Evolutionary conservation across 2,888 invertebrate species (phyloP).

Genomic region (Melipona beecheii): DNA sequence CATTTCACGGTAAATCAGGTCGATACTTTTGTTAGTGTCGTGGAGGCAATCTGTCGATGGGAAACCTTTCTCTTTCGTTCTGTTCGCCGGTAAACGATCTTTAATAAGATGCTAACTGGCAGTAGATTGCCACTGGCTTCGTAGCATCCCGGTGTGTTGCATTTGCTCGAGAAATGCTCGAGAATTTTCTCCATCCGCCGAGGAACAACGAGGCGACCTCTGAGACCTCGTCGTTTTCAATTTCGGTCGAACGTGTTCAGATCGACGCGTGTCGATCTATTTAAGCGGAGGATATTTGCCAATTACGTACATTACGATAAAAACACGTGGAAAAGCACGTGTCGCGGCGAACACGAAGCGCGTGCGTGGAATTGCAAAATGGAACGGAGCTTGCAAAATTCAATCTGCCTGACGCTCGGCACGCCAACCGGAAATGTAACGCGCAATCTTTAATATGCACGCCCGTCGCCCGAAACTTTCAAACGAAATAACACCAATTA

Average conservation of each 20-base stretch:
- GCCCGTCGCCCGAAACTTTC: conserved; percentile 10
- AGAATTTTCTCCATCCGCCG: background rate
- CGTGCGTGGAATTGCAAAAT: conserved; percentile 10
- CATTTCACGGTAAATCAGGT: conserved; percentile 9
- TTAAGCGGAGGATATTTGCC: background rate
- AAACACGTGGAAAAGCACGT: background rate
- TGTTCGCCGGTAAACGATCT: background rate
- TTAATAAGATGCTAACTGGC: conserved; percentile 44
- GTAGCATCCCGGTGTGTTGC: conserved; percentile 14
- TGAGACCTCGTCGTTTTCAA: background rate
- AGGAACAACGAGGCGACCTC: background rate
- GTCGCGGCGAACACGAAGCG: too few relatives aligned
- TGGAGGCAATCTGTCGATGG: background rate
- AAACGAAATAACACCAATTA: conserved; percentile 18
- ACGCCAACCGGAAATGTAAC: conserved; percentile 10
- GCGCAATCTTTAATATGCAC: conserved; percentile 24
- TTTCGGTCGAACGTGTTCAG: too few relatives aligned
- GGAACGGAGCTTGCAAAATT: background rate
- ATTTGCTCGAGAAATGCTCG: conserved; percentile 17
- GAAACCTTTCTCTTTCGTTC: background rate
- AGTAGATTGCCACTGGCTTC: conserved; percentile 20
- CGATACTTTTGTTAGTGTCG: conserved; percentile 5
- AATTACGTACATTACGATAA: background rate
- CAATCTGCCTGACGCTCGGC: background rate
- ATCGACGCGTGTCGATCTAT: background rate